Base-by-base conservation (phyloP, 2,113 vertebrate genomes). In the Myiopsitta monachus region DNA sequence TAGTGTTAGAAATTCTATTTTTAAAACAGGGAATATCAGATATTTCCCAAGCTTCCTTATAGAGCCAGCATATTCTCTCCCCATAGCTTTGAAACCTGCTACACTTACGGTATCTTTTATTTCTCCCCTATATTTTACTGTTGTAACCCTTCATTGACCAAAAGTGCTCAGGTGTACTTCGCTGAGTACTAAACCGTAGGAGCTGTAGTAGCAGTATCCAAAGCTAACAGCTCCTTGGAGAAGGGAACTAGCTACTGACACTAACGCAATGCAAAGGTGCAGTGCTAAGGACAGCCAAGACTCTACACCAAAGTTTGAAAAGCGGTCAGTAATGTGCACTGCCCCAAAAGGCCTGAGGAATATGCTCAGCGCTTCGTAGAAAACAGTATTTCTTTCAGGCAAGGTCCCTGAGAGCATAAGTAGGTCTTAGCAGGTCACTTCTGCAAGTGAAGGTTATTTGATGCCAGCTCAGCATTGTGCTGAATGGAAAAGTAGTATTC, bases 381-480 rank as follows among this genome's bases (percentile, higher is more conserved):
- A 80, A 54, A 46, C 22, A 1, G 0, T 66, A 28, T 92, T 94
- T 79, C 54, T 87, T 83, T 87, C 54, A 77, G 31, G 18, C 49
- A 70, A 21, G 9, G 38, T 90, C 11, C 14, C 75, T 69, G 67
- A 76, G 38, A 94, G 38, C 23, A n/a, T 67, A 49, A 83, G 19
- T 38, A 52, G 16, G 30, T 69, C 51, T 77, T 78, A 38, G n/a
- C 63, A 77, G 38, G 41, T 70, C 19, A 30, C 51, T 95, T 62
- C 74, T 86, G 59, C 82, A 86, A 90, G 38, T 8, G 18, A 59
- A 39, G 8, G 3, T 0, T 36, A 95, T 95, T 90, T 76, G n/a
- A 66, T 83, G 90, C 59, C 44, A 74, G 59, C 26, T 96, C 90
- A 95, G 92, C 85, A 88, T 43, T 83, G 18, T 63, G 63, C 39